A percentile compares a stretch with the other conserved stretches of the same genome.
phyloP scores from a whole-genome alignment of 2,797 vertebrate genomes.

The Todus mexicanus region DNA sequence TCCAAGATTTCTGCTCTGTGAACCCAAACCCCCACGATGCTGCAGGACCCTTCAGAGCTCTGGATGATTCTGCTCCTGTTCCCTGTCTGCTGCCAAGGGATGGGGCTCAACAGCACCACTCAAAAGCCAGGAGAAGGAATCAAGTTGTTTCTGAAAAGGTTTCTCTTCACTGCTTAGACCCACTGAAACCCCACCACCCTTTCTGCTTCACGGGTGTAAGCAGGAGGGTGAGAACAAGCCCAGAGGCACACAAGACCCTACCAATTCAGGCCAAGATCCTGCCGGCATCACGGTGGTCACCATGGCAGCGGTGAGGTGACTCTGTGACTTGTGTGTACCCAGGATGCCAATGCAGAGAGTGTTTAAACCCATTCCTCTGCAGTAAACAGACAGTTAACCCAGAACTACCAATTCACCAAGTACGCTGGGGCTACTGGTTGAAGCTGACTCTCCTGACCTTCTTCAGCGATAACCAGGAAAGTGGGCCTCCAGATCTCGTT shows the following conservation, averaged over 20 bases:
- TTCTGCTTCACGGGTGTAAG: background rate
- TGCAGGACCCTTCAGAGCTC: background rate
- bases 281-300: background rate
- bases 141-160: background rate
- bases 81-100: background rate
- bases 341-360: background rate
- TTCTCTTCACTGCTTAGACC: background rate
- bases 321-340: background rate
- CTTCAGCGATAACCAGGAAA: background rate
- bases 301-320: background rate
- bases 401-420: background rate
- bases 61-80: background rate
- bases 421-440: background rate
- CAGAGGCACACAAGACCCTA: background rate
- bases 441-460: background rate
- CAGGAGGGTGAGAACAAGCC: background rate
- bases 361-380: background rate
- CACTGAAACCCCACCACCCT: background rate
- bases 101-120: background rate
- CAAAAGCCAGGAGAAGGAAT: background rate
- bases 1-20: background rate
- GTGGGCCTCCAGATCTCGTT: background rate
- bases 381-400: background rate
- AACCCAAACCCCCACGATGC: background rate
- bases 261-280: background rate